Base-by-base conservation (phyloP, 1,140 invertebrate species). In the Vanessa tameamea region DNA sequence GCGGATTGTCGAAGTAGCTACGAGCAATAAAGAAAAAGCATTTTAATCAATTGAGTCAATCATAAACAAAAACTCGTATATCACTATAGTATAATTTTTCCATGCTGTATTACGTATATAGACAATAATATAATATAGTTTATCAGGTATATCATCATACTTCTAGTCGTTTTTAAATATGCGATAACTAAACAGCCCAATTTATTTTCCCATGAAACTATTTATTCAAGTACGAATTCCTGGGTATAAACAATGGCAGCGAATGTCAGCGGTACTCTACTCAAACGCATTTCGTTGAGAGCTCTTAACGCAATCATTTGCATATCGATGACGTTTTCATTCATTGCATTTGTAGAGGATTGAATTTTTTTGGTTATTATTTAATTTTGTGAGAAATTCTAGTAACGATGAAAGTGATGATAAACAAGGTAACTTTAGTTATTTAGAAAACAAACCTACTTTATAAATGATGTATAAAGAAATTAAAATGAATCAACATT, bases 221-320 rank as follows among this genome's bases (percentile, higher is more conserved):
- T 68, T 50, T 9, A 65, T 64, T 71, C 76, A 73, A 68, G 65
- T 61, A 80, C 59, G 50, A 81, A 79, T 81, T 82, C 59, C 37
- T 72, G 16, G 63, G 16, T 65, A 71, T 79, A 91, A 91, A 92
- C 88, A 92, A 92, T 85, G 82, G 82, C 83, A 73, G 83, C 76
- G 64, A 90, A 91, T 87, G 86, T 82, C 87, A 83, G 73, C 80
- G 76, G 74, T 66, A 68, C 79, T 82, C 81, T 84, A 83, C 82
- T 87, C 81, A 76, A 82, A 69, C 55, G 76, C 74, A 75, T 77
- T 81, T 77, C 78, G 66, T 83, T 48, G 77, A 89, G 88, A 79
- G 83, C 86, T 82, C 88, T 91, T 75, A 57, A 85, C 68, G 64
- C 76, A 78, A 78, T 83, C 84, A 84, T 92, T 92, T 92, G 90